Conservation (phyloP, 1,140 invertebrate species). For the Drosophila simulans region DNA sequence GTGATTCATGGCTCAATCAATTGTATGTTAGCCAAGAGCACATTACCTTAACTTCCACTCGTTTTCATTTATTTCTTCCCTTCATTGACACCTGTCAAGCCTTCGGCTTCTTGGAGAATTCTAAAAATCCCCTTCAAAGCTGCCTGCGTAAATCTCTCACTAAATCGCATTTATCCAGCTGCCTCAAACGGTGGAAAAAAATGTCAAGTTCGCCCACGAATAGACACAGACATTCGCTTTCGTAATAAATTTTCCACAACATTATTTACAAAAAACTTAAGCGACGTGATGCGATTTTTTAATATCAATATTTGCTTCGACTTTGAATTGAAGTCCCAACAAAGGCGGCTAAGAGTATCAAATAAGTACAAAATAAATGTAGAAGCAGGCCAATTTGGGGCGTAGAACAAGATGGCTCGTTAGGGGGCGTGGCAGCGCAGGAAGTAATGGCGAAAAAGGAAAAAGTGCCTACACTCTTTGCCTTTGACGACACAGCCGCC, state of each 20-base stretch:
- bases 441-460: slow-evolving; percentile 5
- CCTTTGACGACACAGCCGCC: slow-evolving; percentile 53
- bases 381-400: slow-evolving; percentile 60
- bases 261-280: slow-evolving; percentile 77
- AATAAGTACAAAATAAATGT: slow-evolving; percentile 78
- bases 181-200: slow-evolving; percentile 18
- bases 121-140: slow-evolving; percentile 34
- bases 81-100: slow-evolving; percentile 54
- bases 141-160: slow-evolving; percentile 44
- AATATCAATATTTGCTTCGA: slow-evolving; percentile 73
- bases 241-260: slow-evolving; percentile 79
- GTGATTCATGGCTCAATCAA: slow-evolving; percentile 11
- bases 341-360: slow-evolving; percentile 49
- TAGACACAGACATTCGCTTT: slow-evolving; percentile 36
- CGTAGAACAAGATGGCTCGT: slow-evolving; percentile 18
- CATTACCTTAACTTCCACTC: slow-evolving; percentile 10
- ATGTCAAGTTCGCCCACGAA: slow-evolving; percentile 20
- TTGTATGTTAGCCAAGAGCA: neutral
- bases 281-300: slow-evolving; percentile 80
- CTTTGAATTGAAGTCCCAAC: slow-evolving; percentile 4
- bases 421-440: slow-evolving; percentile 45
- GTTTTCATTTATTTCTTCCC: slow-evolving; percentile 10
- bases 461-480: slow-evolving; percentile 44
- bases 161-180: slow-evolving; percentile 76
- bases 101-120: slow-evolving; percentile 15